Percentiles rank a stretch among this genome's conserved stretches.
Evolutionary conservation across 2,797 vertebrate species (phyloP).

Genomic region (Cossypha polioptera): DNA sequence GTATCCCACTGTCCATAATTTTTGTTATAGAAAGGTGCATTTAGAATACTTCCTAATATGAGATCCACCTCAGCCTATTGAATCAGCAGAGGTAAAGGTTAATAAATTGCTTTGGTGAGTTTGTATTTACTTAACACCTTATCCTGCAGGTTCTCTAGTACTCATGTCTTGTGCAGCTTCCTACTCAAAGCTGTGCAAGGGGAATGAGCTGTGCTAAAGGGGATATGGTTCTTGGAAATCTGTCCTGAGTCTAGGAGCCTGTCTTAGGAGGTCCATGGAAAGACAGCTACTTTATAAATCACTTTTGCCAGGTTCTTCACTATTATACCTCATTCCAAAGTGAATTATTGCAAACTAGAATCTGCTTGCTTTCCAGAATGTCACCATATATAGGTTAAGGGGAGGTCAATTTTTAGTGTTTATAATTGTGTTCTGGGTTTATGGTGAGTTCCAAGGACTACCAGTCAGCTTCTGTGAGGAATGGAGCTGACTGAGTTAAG

Average conservation of each 20-base stretch:
- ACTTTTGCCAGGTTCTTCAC: not conserved
- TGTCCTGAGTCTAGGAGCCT: not conserved
- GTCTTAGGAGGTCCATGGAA: not conserved
- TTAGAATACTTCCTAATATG: not conserved
- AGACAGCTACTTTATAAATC: not conserved
- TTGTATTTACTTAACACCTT: not conserved
- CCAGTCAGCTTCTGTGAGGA: not conserved
- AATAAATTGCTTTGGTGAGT: not conserved
- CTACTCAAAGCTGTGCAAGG: not conserved
- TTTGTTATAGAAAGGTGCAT: not conserved
- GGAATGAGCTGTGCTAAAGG: not conserved
- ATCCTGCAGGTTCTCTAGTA: not conserved
- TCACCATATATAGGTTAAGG: not conserved
- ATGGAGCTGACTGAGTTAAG: not conserved
- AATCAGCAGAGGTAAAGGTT: not conserved
- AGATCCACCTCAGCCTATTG: not conserved
- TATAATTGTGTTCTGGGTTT: not conserved
- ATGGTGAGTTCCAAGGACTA: not conserved
- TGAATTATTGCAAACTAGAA: not conserved
- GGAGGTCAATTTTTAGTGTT: not conserved
- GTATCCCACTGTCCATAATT: not conserved
- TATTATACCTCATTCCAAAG: not conserved
- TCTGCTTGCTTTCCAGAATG: not conserved
- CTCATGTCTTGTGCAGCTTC: not conserved
- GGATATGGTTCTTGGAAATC: not conserved